Evolutionary conservation across 2,113 vertebrate species (phyloP).

Genomic region (Anhinga anhinga): DNA sequence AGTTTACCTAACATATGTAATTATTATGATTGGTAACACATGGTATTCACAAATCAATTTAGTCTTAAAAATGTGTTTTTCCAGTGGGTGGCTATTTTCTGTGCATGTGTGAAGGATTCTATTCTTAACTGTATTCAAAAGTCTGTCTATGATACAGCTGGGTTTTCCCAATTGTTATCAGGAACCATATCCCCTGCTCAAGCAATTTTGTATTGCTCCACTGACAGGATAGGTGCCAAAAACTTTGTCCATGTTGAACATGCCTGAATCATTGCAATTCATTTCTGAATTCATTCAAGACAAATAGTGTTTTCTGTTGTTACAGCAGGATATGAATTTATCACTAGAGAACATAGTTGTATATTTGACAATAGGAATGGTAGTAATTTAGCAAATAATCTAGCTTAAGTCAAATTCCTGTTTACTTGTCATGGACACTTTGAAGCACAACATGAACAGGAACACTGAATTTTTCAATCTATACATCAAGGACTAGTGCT

Average conservation of each 20-base stretch:
- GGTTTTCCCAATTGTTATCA: neutral
- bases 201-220: neutral
- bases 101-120: neutral
- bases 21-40: slow-evolving; percentile 24
- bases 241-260: neutral
- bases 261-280: neutral
- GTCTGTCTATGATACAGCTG: neutral
- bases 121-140: neutral
- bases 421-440: neutral
- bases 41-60: neutral
- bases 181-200: neutral
- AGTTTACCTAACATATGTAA: slow-evolving; percentile 20
- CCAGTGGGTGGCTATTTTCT: neutral
- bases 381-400: neutral
- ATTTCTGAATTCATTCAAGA: neutral
- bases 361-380: neutral
- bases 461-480: neutral
- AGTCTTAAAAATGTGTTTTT: slow-evolving; percentile 11
- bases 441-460: neutral
- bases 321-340: neutral
- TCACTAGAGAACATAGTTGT: neutral
- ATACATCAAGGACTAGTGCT: neutral
- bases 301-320: neutral
- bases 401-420: neutral
- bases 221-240: neutral